Conservation (phyloP, 1,140 invertebrate species). For the Cryptotermes secundus region DNA sequence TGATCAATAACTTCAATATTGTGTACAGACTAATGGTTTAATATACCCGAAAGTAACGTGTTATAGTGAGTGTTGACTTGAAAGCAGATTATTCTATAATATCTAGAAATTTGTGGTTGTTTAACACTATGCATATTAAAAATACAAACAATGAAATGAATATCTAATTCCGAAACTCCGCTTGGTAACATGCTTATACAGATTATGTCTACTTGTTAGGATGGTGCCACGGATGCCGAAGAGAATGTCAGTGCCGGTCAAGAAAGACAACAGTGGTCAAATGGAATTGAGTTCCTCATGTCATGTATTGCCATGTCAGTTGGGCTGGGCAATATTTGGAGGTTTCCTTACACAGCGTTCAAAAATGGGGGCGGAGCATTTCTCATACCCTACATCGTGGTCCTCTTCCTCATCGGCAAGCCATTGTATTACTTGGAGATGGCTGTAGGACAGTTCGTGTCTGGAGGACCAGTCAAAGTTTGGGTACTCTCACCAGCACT, state of each 20-base stretch:
- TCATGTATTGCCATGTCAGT: constrained; percentile 55
- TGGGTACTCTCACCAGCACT: constrained; percentile 31
- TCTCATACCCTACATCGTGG: constrained; percentile 56
- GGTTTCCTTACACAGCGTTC: constrained; percentile 53
- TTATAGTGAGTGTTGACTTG: no score
- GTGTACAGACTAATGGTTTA: no score
- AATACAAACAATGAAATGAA: no score
- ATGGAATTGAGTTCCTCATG: constrained; percentile 46
- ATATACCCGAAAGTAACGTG: no score
- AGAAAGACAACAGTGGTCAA: constrained; percentile 42
- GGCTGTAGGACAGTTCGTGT: constrained; percentile 38
- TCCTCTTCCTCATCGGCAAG: constrained; percentile 58
- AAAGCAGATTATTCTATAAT: no score
- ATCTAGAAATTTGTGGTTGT: no score
- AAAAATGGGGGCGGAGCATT: constrained; percentile 55
- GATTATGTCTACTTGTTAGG: no score
- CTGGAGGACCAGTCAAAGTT: constrained; percentile 35
- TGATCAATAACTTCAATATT: no score
- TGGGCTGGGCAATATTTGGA: constrained; percentile 56
- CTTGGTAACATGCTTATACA: no score
- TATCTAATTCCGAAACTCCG: no score
- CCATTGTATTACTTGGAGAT: constrained; percentile 55
- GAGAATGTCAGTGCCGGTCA: background rate
- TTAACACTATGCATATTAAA: no score
- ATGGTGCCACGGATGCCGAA: background rate